Evolutionary conservation across 2,113 vertebrate species (phyloP).

Genomic region (Nibea albiflora): DNA sequence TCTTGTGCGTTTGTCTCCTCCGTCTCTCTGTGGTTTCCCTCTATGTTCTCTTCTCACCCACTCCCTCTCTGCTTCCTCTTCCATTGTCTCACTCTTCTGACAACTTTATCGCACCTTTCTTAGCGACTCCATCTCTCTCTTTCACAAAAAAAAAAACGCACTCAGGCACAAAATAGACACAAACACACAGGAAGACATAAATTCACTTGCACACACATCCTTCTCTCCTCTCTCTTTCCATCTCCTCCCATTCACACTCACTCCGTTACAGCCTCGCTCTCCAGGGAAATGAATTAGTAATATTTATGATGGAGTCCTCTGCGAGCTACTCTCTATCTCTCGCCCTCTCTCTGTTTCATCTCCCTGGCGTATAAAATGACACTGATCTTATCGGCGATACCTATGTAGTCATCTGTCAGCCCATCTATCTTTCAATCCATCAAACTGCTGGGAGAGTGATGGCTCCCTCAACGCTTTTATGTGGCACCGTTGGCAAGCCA

Average conservation of each 20-base stretch:
- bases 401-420: conserved; percentile 80
- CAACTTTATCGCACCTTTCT: conserved; percentile 59
- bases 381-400: conserved; percentile 79
- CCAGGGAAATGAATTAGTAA: conserved; percentile 82
- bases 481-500: conserved; percentile 64
- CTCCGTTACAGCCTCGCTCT: conserved; percentile 55
- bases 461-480: conserved; percentile 67
- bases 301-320: conserved; percentile 78
- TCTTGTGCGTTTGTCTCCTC: conserved; percentile 51
- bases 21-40: conserved; percentile 33
- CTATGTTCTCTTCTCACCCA: conserved; percentile 58
- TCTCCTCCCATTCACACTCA: conserved; percentile 55
- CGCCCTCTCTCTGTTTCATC: conserved; percentile 68
- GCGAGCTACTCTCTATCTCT: conserved; percentile 47
- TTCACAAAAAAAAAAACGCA: conserved; percentile 12
- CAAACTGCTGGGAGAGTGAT: conserved; percentile 72
- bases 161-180: not conserved
- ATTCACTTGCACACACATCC: conserved; percentile 22
- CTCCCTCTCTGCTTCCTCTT: conserved; percentile 44
- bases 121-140: conserved; percentile 19
- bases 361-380: conserved; percentile 76
- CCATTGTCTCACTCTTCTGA: conserved; percentile 63
- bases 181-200: conserved; percentile 7
- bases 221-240: conserved; percentile 17
- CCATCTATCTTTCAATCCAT: conserved; percentile 80